Evolutionary conservation across 2,888 invertebrate species (phyloP).

Genomic region (Drosophila hawaiiensis): DNA sequence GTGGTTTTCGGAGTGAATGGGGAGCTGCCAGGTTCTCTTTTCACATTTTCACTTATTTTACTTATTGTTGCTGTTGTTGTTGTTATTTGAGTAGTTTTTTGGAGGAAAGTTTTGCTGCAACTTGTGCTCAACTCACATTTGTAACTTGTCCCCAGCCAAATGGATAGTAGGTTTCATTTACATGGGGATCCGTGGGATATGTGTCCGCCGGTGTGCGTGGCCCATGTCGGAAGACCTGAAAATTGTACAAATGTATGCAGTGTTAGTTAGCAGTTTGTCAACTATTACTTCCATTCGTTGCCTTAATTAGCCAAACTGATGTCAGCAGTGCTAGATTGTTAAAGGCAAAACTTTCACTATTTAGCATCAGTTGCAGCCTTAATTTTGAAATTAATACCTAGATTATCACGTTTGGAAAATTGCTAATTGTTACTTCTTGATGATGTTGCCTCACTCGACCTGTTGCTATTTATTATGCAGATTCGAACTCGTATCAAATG

Average conservation of each 20-base stretch:
- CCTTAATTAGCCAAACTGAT: conserved; percentile 34
- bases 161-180: conserved; percentile 89
- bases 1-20: conserved; percentile 52
- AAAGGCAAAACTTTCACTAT: not conserved
- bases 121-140: conserved; percentile 87
- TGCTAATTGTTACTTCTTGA: not conserved
- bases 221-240: conserved; percentile 92
- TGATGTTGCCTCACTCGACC: not conserved
- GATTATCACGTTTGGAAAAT: not conserved
- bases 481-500: not conserved
- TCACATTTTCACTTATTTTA: conserved; percentile 4
- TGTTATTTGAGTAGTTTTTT: conserved; percentile 28
- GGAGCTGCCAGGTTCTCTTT: conserved; percentile 20
- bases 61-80: conserved; percentile 9
- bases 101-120: conserved; percentile 62
- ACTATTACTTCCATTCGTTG: conserved; percentile 8
- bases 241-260: conserved; percentile 41
- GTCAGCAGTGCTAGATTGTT: not conserved
- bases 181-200: conserved; percentile 90
- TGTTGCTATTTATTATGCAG: not conserved
- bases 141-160: conserved; percentile 93
- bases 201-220: conserved; percentile 91
- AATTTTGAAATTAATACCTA: not conserved
- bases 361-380: not conserved
- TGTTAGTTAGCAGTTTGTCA: conserved; percentile 38